These are phyloP conservation scores for Macrobrachium rosenbergii DNA, from an alignment of 1,140 invertebrate species.

Conservation along the genomic window DNA sequence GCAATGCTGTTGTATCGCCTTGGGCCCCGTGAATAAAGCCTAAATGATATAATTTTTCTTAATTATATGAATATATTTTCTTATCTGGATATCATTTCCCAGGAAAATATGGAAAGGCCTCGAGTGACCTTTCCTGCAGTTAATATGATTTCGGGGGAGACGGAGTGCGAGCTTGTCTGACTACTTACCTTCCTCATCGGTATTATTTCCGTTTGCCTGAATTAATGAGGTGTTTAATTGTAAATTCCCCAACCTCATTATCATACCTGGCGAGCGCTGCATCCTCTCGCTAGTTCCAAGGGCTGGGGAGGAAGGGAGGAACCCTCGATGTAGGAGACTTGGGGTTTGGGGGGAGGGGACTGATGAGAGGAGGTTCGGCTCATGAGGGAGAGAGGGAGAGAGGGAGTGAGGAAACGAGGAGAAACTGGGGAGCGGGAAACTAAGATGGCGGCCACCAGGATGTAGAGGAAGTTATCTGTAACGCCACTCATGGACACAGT, in stretches of 20 bases:
- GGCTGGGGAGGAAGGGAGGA: not conserved
- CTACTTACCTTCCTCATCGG: too few relatives aligned
- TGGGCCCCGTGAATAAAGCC: too few relatives aligned
- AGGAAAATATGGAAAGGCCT: too few relatives aligned
- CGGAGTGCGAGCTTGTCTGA: too few relatives aligned
- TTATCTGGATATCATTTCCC: too few relatives aligned
- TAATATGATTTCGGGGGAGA: too few relatives aligned
- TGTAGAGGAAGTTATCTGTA: not conserved
- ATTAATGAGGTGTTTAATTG: not conserved
- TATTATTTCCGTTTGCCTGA: not conserved
- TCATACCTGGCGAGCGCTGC: not conserved
- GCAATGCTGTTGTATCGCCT: too few relatives aligned
- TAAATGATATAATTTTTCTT: too few relatives aligned
- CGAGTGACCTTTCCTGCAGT: too few relatives aligned
- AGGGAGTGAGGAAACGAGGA: not conserved
- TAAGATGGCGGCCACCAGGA: not conserved
- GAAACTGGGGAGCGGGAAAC: not conserved
- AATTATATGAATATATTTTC: too few relatives aligned
- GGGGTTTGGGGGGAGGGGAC: not conserved
- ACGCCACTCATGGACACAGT: too few relatives aligned
- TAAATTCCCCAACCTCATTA: not conserved
- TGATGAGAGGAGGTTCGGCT: not conserved
- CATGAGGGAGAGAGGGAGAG: not conserved
- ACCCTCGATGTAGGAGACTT: not conserved
- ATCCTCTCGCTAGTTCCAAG: not conserved